Conservation (phyloP, 2,888 invertebrate genomes). For the Caenorhabditis imperialis region DNA sequence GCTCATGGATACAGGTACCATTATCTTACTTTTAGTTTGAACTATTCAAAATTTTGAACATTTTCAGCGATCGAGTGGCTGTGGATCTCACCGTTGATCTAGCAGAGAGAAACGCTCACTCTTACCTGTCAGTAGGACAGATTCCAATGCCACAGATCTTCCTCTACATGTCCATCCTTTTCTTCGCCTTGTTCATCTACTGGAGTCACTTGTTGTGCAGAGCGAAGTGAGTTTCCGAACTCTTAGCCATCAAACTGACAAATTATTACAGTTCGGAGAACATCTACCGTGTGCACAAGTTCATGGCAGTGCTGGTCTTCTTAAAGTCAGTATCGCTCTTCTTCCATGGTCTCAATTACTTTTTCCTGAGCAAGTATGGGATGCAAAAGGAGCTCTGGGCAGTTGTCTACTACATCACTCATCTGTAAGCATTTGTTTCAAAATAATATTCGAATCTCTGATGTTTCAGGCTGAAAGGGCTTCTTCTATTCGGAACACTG, state of each 20-base stretch:
- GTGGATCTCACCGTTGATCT: constrained; percentile 83
- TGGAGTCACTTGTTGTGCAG: constrained; percentile 91
- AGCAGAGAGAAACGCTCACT: constrained; percentile 85
- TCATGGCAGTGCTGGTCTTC: constrained; percentile 94
- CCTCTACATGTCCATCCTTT: constrained; percentile 91
- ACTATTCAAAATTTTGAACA: background rate
- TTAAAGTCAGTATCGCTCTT: constrained; percentile 87
- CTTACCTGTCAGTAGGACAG: constrained; percentile 83
- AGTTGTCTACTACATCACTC: constrained; percentile 95
- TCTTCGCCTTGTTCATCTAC: constrained; percentile 89
- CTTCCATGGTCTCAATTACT: constrained; percentile 88
- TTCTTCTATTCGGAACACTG: constrained; percentile 94
- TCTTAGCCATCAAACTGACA: background rate
- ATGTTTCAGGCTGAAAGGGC: constrained; percentile 86
- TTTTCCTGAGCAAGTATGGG: constrained; percentile 92
- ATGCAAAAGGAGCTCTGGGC: constrained; percentile 98
- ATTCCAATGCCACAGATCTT: constrained; percentile 94
- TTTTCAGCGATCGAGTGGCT: constrained; percentile 74
- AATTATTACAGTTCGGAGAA: constrained; percentile 77
- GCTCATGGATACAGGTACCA: constrained; percentile 71
- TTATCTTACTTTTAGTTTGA: background rate
- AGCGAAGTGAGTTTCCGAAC: constrained; percentile 76
- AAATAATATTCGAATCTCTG: background rate
- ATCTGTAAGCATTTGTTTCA: constrained; percentile 84
- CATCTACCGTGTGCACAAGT: constrained; percentile 93